A percentile compares a stretch with the other conserved stretches of the same genome.
These are phyloP conservation scores for Phylloscopus trochilus DNA, from an alignment of 2,113 vertebrate genomes.

Conservation along the genomic window DNA sequence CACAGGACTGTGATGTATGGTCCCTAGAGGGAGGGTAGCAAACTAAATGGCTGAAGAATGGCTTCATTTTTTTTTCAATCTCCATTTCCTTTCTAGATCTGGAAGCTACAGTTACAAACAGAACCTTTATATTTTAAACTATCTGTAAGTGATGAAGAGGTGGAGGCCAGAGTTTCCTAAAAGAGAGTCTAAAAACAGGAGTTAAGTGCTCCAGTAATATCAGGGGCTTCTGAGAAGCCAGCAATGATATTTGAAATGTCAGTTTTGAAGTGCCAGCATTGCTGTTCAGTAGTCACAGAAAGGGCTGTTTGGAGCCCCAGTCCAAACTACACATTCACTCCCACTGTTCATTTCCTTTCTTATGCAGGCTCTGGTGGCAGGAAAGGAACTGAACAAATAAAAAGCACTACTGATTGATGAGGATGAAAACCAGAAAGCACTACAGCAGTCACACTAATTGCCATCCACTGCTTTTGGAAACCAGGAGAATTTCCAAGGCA, in stretches of 20 bases:
- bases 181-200: background rate
- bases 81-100: background rate
- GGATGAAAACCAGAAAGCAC: conserved; percentile 3
- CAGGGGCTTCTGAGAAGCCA: conserved; percentile 6
- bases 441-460: background rate
- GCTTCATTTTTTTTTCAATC: background rate
- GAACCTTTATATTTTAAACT: conserved; percentile 16
- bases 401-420: conserved; percentile 9
- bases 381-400: background rate
- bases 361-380: background rate
- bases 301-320: background rate
- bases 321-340: background rate
- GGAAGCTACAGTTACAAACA: background rate
- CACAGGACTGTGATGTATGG: background rate
- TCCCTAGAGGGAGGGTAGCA: background rate
- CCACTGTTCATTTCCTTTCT: conserved; percentile 6
- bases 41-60: background rate
- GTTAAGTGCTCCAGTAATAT: background rate
- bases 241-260: background rate
- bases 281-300: background rate
- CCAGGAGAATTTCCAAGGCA: background rate
- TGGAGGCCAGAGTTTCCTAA: background rate
- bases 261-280: background rate
- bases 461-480: background rate
- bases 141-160: background rate